phyloP scores from a whole-genome alignment of 2,797 vertebrate genomes.

The Sebastes baramenuke region DNA sequence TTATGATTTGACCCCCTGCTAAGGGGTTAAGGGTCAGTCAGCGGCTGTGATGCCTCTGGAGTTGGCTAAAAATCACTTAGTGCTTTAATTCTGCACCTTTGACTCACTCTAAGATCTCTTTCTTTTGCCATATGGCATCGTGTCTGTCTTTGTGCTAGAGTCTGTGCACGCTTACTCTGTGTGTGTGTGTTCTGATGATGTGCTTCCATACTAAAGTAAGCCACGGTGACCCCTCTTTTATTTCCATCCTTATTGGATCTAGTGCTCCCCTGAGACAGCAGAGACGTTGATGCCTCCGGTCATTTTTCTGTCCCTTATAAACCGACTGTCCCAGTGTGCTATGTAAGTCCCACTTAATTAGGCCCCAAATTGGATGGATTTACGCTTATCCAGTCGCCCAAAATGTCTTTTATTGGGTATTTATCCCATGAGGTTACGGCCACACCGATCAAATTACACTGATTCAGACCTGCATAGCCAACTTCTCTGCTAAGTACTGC shows the following conservation, averaged over 20 bases:
- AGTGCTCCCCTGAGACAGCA: slow-evolving; percentile 56
- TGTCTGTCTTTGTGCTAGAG: background rate
- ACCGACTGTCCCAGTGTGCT: slow-evolving; percentile 61
- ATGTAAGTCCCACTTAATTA: slow-evolving; percentile 81
- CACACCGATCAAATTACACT: slow-evolving; percentile 72
- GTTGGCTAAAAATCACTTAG: background rate
- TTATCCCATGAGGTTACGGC: slow-evolving; percentile 70
- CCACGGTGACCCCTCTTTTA: slow-evolving; percentile 61
- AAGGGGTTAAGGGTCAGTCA: slow-evolving; percentile 22
- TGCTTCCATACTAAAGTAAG: slow-evolving; percentile 45
- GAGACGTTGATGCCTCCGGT: slow-evolving; percentile 64
- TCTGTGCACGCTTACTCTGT: background rate
- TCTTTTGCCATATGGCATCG: background rate
- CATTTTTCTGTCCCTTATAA: slow-evolving; percentile 70
- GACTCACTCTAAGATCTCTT: slow-evolving; percentile 1
- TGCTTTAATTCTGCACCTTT: slow-evolving; percentile 9
- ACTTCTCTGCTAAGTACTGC: slow-evolving; percentile 16
- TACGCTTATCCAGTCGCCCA: slow-evolving; percentile 70
- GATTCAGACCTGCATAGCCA: slow-evolving; percentile 50
- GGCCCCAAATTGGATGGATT: slow-evolving; percentile 78
- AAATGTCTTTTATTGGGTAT: slow-evolving; percentile 74
- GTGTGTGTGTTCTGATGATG: slow-evolving; percentile 26
- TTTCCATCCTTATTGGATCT: slow-evolving; percentile 74
- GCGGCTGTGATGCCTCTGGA: background rate
- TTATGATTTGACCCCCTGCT: background rate